Evolutionary conservation across 2,113 vertebrate species (phyloP), one percentile per base, ranked within the genome.

Genomic region (Strigops habroptila): DNA sequence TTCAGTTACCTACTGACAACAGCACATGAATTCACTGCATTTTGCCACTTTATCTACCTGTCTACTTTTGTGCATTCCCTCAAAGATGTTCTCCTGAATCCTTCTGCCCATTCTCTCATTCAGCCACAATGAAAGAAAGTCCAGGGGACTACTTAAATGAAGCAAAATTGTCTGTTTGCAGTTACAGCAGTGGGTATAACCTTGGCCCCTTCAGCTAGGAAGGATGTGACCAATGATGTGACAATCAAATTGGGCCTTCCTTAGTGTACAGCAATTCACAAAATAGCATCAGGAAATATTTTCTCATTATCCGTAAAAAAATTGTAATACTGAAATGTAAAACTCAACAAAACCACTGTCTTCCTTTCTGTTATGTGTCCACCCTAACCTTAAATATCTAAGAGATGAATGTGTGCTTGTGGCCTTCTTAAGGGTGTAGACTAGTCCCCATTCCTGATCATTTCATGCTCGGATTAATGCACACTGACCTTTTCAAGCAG

Each of bases 401-500:
- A 28, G 8, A 21, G 88, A 80, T 88, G 90, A 95, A 77, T 92
- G 90, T 77, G 51, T 18, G 87, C 63, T 31, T 78, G 76, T 93
- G 59, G 24, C 67, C 74, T 28, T 23, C 49, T 15, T 22, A 5
- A 37, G 94, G 90, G 91, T 84, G 91, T 92, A 67, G 70, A 10
- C 92, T 31, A 28, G 83, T 87, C 83, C 71, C 94, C 85, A 43
- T 95, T 90, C 90, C 81, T 91, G 91, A 71, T 84, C 43, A 8
- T 69, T 91, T 93, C 79, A 94, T 64, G 88, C 87, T 89, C 82
- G 80, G 82, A 70, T 93, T 91, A 94, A 91, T 9, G 17, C 77
- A 85, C 27, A 7, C 31, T 96, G 96, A 97, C 96, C 97, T 96
- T 96, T 96, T 95, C 91, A 75, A 94, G 88, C 90, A 68, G 79